These are phyloP conservation scores for Tholera decimalis DNA, from an alignment of 2,888 invertebrate genomes.

Conservation along the genomic window DNA sequence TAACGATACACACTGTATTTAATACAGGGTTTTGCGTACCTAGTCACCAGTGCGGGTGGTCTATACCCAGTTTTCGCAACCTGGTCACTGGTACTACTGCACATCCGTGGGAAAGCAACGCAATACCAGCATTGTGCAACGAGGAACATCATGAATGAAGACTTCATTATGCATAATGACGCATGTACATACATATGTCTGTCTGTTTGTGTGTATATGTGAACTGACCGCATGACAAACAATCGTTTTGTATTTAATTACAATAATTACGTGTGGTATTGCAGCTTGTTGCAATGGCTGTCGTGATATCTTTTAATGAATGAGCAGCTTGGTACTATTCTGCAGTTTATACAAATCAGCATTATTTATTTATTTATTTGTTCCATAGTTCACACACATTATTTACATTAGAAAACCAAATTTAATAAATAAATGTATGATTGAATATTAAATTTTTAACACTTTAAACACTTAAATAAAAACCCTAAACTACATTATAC, in stretches of 20 bases:
- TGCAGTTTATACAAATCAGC: neutral
- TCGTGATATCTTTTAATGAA: neutral
- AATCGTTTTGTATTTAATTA: conserved; percentile 23
- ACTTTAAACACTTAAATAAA: too few relatives aligned
- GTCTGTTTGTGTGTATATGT: conserved; percentile 13
- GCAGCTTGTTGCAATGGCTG: neutral
- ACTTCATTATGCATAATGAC: conserved; percentile 48
- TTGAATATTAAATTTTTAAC: too few relatives aligned
- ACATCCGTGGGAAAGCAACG: conserved; percentile 46
- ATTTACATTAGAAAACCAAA: too few relatives aligned
- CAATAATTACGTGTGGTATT: conserved; percentile 12
- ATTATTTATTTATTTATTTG: too few relatives aligned
- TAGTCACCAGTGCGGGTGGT: conserved; percentile 22
- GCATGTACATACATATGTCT: conserved; percentile 13
- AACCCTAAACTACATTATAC: too few relatives aligned
- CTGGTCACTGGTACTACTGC: conserved; percentile 16
- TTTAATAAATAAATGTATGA: too few relatives aligned
- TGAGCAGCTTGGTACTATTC: neutral
- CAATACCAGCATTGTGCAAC: conserved; percentile 44
- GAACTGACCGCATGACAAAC: conserved; percentile 14
- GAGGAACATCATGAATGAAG: conserved; percentile 46
- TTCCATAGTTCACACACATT: too few relatives aligned
- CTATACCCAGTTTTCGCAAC: conserved; percentile 14
- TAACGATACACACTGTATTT: too few relatives aligned
- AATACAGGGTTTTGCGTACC: too few relatives aligned